Percentiles rank a stretch among this genome's conserved stretches.
These are phyloP conservation scores for Odontamblyopus rebecca DNA, from an alignment of 2,797 vertebrate species.

Conservation along the genomic window DNA sequence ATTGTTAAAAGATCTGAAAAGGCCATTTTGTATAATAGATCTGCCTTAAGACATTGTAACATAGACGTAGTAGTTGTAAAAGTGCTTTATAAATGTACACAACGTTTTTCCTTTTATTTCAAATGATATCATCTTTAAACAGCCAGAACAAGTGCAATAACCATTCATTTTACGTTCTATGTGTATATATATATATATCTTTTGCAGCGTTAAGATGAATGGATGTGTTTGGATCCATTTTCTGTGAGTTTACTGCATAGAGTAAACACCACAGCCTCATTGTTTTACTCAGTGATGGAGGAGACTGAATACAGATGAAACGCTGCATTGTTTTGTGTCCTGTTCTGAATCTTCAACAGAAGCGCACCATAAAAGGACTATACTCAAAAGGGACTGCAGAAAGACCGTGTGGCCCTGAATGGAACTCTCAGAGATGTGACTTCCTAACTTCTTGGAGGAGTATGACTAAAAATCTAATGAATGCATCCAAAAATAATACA, in stretches of 20 bases:
- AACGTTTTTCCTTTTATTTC: neutral
- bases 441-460: neutral
- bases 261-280: neutral
- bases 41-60: no score
- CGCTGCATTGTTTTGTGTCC: slow-evolving; percentile 1
- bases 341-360: neutral
- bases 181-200: neutral
- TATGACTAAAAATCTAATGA: neutral
- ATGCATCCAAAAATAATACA: no score
- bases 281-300: slow-evolving; percentile 1
- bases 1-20: no score
- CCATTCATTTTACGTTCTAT: neutral
- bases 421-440: no score
- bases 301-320: slow-evolving; percentile 5
- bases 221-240: neutral
- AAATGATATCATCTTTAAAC: neutral
- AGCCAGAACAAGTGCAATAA: neutral
- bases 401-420: neutral
- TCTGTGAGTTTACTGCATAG: neutral
- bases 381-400: neutral
- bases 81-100: neutral
- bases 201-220: neutral
- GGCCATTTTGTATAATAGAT: no score
- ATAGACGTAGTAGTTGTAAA: neutral
- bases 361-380: neutral